Evolutionary conservation across 1,140 invertebrate species (phyloP), one percentile per base, ranked within the genome.

Genomic region (Dreissena rostriformis): DNA sequence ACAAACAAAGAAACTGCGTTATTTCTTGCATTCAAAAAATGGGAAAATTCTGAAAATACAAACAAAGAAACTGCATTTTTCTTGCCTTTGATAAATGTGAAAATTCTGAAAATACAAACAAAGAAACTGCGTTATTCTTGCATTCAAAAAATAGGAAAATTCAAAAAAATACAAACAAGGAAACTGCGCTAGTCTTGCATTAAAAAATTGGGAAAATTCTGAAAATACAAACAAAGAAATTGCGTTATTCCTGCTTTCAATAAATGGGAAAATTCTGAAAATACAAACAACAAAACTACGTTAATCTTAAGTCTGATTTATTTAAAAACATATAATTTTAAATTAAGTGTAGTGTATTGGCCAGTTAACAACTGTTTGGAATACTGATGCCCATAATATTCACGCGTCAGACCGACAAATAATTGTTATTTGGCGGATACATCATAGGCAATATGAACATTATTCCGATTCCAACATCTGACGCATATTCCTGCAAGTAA

Each of bases 151-250:
- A 72, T 39, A 39, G 70, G 53, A 57, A 57, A 57, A 57, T 57
- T 57, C 53, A 14, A 19, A 57, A n/a, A 57, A 57, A 57, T 57
- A n/a, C n/a, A n/a, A n/a, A n/a, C n/a, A n/a, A n/a, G n/a, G n/a
- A n/a, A n/a, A n/a, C n/a, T n/a, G n/a, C 77, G 73, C 82, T 76
- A 76, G 63, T 61, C 61, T 39, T 24, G 70, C 14, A 72, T 12
- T 72, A 39, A 15, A 14, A 15, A 24, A n/a, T 29, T 39, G 70
- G 70, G 53, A 57, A 57, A 57, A 57, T 57, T 57, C 53, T 57
- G 53, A 57, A 57, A 57, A 57, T 57, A 57, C 19, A 57, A 19
- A 57, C 19, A 57, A 57, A 19, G 53, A 57, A 57, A 57, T n/a
- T n/a, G n/a, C n/a, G n/a, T n/a, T n/a, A n/a, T n/a, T n/a, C 63